Conservation (phyloP, 2,888 invertebrate genomes). For the Drosophila ezoana region DNA sequence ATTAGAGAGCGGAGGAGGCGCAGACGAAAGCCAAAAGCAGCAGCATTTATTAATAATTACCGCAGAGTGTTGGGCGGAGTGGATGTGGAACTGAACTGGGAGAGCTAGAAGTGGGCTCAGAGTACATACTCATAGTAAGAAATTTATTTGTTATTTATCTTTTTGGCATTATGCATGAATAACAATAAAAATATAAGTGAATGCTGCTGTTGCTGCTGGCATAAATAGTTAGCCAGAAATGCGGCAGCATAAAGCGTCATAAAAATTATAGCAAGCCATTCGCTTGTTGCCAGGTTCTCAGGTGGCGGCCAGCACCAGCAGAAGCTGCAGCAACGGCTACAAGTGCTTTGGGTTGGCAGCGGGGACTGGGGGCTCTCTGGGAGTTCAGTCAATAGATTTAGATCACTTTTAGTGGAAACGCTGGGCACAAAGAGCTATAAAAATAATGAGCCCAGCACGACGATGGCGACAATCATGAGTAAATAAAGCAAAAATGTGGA, state of each 20-base stretch:
- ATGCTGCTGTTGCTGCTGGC: slow-evolving; percentile 38
- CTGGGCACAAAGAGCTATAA: slow-evolving; percentile 66
- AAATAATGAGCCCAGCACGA: slow-evolving; percentile 75
- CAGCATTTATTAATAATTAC: slow-evolving; percentile 78
- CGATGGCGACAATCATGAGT: slow-evolving; percentile 71
- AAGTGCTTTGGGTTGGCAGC: neutral
- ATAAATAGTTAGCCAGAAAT: slow-evolving; percentile 70
- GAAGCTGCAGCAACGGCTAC: slow-evolving; percentile 16
- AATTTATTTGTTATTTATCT: slow-evolving; percentile 78
- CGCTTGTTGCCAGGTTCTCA: slow-evolving; percentile 66
- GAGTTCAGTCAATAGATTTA: slow-evolving; percentile 74
- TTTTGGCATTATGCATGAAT: slow-evolving; percentile 78
- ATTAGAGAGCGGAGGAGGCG: slow-evolving; percentile 58
- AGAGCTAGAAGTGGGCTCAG: slow-evolving; percentile 24
- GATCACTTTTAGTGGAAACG: slow-evolving; percentile 65
- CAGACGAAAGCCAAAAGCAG: slow-evolving; percentile 40
- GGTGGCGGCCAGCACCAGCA: slow-evolving; percentile 46
- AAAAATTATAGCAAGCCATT: slow-evolving; percentile 73
- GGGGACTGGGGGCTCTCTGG: slow-evolving; percentile 38
- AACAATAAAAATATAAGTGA: slow-evolving; percentile 74
- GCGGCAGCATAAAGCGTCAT: slow-evolving; percentile 66
- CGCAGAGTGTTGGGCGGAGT: slow-evolving; percentile 44
- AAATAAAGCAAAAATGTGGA: slow-evolving; percentile 34
- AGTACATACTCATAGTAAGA: slow-evolving; percentile 47
- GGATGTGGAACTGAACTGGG: slow-evolving; percentile 2